A percentile compares a stretch with the other conserved stretches of the same genome.
Conservation (phyloP, 2,888 invertebrate genomes). For the Sarcophaga caerulescens region DNA sequence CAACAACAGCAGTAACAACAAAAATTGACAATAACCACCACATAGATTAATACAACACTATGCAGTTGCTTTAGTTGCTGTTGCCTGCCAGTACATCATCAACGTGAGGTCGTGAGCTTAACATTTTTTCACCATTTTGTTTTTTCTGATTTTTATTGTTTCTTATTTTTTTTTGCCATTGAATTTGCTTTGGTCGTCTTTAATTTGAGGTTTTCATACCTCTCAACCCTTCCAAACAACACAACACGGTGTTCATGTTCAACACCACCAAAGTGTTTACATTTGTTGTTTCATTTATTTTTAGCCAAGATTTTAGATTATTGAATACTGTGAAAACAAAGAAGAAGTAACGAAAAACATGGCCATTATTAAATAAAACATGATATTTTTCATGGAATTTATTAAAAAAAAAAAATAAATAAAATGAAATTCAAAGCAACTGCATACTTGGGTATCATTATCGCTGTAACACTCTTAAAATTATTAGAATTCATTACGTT, state of each 20-base stretch:
- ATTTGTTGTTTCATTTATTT: slow-evolving; percentile 39
- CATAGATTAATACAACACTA: slow-evolving; percentile 48
- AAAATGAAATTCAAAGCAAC: neutral
- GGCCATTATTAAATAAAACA: slow-evolving; percentile 49
- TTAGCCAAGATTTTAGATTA: slow-evolving; percentile 66
- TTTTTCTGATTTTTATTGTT: slow-evolving; percentile 15
- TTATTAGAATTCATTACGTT: neutral
- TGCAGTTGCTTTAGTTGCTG: slow-evolving; percentile 12
- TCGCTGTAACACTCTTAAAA: neutral
- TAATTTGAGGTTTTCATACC: slow-evolving; percentile 60
- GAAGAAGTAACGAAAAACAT: slow-evolving; percentile 16
- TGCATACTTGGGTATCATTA: neutral
- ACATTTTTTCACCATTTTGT: slow-evolving; percentile 47
- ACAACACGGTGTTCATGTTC: slow-evolving; percentile 59
- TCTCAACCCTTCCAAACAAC: slow-evolving; percentile 23
- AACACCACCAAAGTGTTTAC: slow-evolving; percentile 62
- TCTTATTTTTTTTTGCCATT: slow-evolving; percentile 15
- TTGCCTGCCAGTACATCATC: slow-evolving; percentile 61
- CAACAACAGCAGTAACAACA: slow-evolving; percentile 33
- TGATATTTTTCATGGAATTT: slow-evolving; percentile 59
- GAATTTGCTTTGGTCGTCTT: slow-evolving; percentile 51
- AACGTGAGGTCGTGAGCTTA: slow-evolving; percentile 72
- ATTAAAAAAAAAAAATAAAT: slow-evolving; percentile 34
- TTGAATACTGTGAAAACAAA: slow-evolving; percentile 35
- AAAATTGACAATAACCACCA: slow-evolving; percentile 40